phyloP scores from a whole-genome alignment of 2,797 vertebrate genomes.

The Anas georgica region DNA sequence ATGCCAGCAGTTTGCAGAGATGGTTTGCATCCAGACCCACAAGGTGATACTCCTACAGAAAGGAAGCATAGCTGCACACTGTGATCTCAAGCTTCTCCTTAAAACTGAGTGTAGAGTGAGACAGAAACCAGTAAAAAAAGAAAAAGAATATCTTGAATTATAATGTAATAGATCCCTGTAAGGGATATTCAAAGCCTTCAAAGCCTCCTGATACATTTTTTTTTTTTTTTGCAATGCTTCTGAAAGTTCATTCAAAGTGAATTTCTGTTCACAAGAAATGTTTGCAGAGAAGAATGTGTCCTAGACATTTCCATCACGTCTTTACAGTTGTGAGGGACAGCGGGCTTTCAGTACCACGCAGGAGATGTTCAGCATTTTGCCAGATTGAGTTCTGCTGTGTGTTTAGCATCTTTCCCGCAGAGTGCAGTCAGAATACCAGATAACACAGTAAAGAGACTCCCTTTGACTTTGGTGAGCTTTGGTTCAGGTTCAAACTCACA shows the following conservation, averaged over 20 bases:
- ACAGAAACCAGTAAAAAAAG: rapidly evolving
- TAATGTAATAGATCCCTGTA: neutral
- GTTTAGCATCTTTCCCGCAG: neutral
- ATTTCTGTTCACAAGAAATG: neutral
- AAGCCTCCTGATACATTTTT: neutral
- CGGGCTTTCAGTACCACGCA: neutral
- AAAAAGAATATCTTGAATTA: neutral
- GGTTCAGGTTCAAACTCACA: neutral
- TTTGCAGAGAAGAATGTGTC: rapidly evolving
- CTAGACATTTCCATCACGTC: neutral
- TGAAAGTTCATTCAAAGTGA: neutral
- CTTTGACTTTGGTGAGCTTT: neutral
- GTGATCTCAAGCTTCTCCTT: neutral
- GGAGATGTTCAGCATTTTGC: neutral
- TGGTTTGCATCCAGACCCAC: neutral
- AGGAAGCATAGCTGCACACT: neutral
- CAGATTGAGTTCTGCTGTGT: neutral
- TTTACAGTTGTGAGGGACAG: neutral
- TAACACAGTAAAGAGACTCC: neutral
- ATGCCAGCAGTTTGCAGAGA: neutral
- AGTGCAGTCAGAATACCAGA: rapidly evolving
- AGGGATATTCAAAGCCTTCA: neutral
- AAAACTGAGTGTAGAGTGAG: neutral
- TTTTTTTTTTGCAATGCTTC: neutral
- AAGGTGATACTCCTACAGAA: neutral